Evolutionary conservation across 2,797 vertebrate genomes (phyloP).

Genomic region (Thaleichthys pacificus): DNA sequence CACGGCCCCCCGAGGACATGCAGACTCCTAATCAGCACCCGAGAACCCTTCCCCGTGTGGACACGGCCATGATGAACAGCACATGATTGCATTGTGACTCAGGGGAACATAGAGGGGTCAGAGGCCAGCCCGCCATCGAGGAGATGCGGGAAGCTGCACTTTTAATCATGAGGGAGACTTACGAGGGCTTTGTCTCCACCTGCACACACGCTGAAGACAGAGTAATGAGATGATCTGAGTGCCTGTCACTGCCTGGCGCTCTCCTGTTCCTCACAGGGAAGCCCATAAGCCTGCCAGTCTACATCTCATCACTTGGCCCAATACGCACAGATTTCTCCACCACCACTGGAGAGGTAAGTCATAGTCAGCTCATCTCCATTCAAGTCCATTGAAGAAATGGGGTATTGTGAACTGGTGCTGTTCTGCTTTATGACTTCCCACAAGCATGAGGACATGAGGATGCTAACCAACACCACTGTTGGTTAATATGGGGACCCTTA

Average conservation of each 20-base stretch:
- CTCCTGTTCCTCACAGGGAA: no score
- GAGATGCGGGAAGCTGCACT: slow-evolving; percentile 26
- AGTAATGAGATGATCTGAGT: neutral
- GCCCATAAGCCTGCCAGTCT: no score
- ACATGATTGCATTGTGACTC: slow-evolving; percentile 48
- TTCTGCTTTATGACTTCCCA: no score
- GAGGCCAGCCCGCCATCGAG: slow-evolving; percentile 27
- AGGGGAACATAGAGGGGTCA: slow-evolving; percentile 41
- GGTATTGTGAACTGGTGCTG: neutral
- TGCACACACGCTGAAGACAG: neutral
- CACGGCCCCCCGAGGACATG: slow-evolving; percentile 10
- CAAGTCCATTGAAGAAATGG: neutral
- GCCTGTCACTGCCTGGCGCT: neutral
- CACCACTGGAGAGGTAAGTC: neutral
- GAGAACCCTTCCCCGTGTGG: slow-evolving; percentile 26
- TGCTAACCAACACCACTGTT: neutral
- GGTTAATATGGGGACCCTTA: no score
- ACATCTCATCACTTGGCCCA: neutral
- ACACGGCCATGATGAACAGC: slow-evolving; percentile 22
- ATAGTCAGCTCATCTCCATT: neutral
- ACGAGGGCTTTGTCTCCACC: slow-evolving; percentile 1
- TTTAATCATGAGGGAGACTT: slow-evolving; percentile 15
- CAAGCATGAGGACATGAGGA: no score
- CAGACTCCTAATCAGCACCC: slow-evolving; percentile 33
- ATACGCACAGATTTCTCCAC: neutral